Evolutionary conservation across 2,797 vertebrate genomes (phyloP), one percentile per base, ranked within the genome.

Genomic region (Heterohyrax brucei): DNA sequence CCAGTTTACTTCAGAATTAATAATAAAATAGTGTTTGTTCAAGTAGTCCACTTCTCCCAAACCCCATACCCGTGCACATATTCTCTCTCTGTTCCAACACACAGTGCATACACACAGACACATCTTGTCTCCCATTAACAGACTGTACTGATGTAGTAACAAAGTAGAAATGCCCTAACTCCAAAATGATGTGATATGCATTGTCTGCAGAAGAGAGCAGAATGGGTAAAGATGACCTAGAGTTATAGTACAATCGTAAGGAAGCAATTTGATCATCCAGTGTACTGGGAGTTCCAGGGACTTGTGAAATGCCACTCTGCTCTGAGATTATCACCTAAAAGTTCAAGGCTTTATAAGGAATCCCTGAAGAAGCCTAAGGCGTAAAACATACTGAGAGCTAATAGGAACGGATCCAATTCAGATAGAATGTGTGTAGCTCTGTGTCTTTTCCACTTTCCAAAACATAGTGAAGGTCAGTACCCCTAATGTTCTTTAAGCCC

Each of bases 291-390:
- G 48, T n/a, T 6, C 78, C 44, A 44, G 19, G 53, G 18, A 73
- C 73, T 26, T 62, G 5, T 39, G 19, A 85, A 95, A 93, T 53
- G 6, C 24, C 33, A 30, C 22, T 66, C 48, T 85, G 30, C 13
- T 73, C 62, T 80, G n/a, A 78, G 18, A 59, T 53, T 28, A 46
- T 90, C 66, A 85, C 72, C 46, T 88, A 53, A 77, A 95, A 82
- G 70, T 87, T 77, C 7, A 61, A 39, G 70, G 56, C 66, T 61
- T 87, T 87, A 21, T 59, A n/a, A 82, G 18, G 19, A 77, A 87
- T 16, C 48, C 78, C 53, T 46, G 26, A 89, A 89, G 24, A 86
- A 93, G 30, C 68, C 66, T 68, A 44, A 13, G 26, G 18, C 86
- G 19, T 44, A 53, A 72, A 19, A 21, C 62, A 33, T 85, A 81